These are phyloP conservation scores for Diloba caeruleocephala DNA, from an alignment of 2,888 invertebrate genomes.

Conservation along the genomic window DNA sequence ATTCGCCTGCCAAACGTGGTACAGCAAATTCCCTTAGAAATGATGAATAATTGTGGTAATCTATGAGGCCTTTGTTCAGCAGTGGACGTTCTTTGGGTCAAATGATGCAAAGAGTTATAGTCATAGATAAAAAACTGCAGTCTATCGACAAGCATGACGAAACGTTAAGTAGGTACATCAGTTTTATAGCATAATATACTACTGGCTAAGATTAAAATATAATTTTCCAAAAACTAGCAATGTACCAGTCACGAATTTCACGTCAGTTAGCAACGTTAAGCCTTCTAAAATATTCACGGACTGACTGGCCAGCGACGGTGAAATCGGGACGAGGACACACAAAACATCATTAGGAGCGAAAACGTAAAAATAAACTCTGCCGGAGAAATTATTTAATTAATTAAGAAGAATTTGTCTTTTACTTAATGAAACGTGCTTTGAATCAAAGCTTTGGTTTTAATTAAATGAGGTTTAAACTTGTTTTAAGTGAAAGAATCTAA, in stretches of 20 bases:
- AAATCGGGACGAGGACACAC: slow-evolving; percentile 49
- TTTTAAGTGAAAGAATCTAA: slow-evolving; percentile 28
- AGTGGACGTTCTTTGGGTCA: too few relatives aligned
- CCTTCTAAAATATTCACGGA: slow-evolving; percentile 69
- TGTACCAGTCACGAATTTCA: slow-evolving; percentile 48
- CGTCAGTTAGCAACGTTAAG: slow-evolving; percentile 58
- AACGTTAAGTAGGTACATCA: too few relatives aligned
- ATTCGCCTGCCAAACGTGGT: too few relatives aligned
- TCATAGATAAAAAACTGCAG: too few relatives aligned
- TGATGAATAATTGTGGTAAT: too few relatives aligned
- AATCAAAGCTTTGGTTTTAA: slow-evolving; percentile 69
- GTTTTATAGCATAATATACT: background rate
- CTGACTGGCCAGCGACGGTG: slow-evolving; percentile 27
- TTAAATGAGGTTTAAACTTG: slow-evolving; percentile 59
- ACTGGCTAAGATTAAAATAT: too few relatives aligned
- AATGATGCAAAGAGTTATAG: too few relatives aligned
- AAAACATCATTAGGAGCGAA: slow-evolving; percentile 65
- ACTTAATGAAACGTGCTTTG: slow-evolving; percentile 70
- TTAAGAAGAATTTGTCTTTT: slow-evolving; percentile 72
- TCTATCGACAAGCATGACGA: too few relatives aligned
- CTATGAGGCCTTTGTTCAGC: too few relatives aligned
- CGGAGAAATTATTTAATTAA: slow-evolving; percentile 72
- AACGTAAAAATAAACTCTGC: slow-evolving; percentile 61
- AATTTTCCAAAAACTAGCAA: too few relatives aligned
- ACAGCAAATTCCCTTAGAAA: too few relatives aligned